These are phyloP conservation scores for Drosophila sturtevanti DNA, from an alignment of 1,140 invertebrate genomes.

Conservation along the genomic window DNA sequence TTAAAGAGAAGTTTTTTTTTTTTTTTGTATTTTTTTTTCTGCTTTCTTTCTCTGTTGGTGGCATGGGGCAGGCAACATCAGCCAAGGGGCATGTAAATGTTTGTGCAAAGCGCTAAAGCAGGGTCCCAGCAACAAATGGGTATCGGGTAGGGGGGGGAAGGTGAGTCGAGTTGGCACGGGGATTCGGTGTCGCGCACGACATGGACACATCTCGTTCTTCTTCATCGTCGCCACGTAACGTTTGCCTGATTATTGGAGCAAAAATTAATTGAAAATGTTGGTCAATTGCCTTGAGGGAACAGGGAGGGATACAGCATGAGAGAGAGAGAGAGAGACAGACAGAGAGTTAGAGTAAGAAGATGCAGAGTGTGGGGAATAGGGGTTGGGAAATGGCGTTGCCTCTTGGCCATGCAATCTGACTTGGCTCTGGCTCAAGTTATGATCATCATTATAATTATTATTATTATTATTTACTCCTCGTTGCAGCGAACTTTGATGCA, in stretches of 20 bases:
- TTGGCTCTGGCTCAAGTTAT: slow-evolving; percentile 24
- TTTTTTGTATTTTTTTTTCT: slow-evolving; percentile 2
- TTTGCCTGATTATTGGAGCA: slow-evolving; percentile 78
- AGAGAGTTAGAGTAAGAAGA: not conserved
- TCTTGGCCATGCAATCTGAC: slow-evolving; percentile 35
- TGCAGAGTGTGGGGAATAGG: not conserved
- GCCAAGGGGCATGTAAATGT: slow-evolving; percentile 30
- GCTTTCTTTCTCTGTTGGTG: not conserved
- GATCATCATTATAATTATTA: slow-evolving; percentile 44
- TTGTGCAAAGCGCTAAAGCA: slow-evolving; percentile 3
- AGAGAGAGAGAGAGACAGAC: not conserved
- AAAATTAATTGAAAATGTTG: slow-evolving; percentile 82
- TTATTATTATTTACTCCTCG: slow-evolving; percentile 44
- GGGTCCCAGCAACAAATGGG: not conserved
- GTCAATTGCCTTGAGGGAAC: slow-evolving; percentile 71
- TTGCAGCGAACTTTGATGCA: slow-evolving; percentile 41
- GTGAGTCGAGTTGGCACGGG: not conserved
- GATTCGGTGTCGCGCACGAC: slow-evolving; percentile 5
- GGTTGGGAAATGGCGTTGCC: too few species aligned
- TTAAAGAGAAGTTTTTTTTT: slow-evolving; percentile 30
- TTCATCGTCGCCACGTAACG: slow-evolving; percentile 43
- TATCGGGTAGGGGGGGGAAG: not conserved
- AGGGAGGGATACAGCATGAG: not conserved
- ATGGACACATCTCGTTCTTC: slow-evolving; percentile 12
- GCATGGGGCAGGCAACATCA: slow-evolving; percentile 3